Evolutionary conservation across 2,797 vertebrate genomes (phyloP), one percentile per base, ranked within the genome.

Genomic region (Alca torda): DNA sequence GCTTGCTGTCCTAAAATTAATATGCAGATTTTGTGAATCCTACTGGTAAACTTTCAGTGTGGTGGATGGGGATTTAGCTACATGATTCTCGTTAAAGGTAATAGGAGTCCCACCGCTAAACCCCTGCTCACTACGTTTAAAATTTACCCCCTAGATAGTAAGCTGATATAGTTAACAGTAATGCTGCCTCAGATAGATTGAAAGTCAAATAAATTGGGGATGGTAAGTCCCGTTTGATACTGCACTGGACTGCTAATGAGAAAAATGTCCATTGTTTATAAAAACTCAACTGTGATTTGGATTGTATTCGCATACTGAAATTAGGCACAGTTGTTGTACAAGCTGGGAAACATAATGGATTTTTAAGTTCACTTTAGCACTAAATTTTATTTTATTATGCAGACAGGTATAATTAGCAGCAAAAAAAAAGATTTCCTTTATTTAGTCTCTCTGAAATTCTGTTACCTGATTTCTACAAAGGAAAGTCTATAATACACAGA

Each of bases 1-100:
- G 93, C 95, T 95, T 84, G 92, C 93, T 95, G 92, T 88, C 93
- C 95, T 95, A 91, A 95, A 97, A 96, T 97, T 93, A 96, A 97
- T 90, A 96, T 91, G 94, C 94, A 93, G 94, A 77, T 91, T 96
- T 86, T 69, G 84, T 79, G 76, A 96, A 89, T 96, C 94, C 93
- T 94, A 89, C 84, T 46, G 90, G 95, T 97, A 96, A 97, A 96
- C 93, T 69, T 92, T 28, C 73, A 4, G 4, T 25, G 59, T 30
- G 91, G 79, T 72, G 90, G 72, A 94, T 81, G 74, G 95, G 93
- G 93, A 97, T 95, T 96, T 93, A 96, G 92, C 92, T 81, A 41
- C 92, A 43, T n/a, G 95, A 88, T 79, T 93, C 97, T 95, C 37
- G 57, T 93, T 95, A 92, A 91, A 96, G 90, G 86, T 97, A 96